Base-by-base conservation (phyloP, 2,888 invertebrate species). In the Catonia carolina region DNA sequence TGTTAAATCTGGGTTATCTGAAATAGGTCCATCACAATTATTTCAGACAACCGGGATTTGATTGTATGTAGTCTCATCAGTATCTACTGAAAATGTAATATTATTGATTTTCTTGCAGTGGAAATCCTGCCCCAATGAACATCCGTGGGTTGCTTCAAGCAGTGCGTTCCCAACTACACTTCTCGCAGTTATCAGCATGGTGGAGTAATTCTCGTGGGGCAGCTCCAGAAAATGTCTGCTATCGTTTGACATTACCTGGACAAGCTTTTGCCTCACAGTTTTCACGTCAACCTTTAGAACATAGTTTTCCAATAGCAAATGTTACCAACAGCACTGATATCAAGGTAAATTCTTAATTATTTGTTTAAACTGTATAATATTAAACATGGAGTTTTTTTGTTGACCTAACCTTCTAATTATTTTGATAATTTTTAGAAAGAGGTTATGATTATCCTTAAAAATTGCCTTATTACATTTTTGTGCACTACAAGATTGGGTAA, bases 171-270 rank as follows among this genome's bases (percentile, higher is more conserved):
- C 93, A 94, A 73, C 80, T 97, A 59, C 93, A 95, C 76, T 97
- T 97, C 77, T 97, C 96, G 4, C 96, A 97, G 78, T 83, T 97
- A 64, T 89, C 93, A 51, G 93, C 96, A 55, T 97, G 96, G 96
- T 81, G 86, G 67, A 74, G 73, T 58, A 69, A 73, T 50, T 70
- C 72, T 48, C 70, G 68, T 64, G 75, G 67, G 27, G 49, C 66
- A 63, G 72, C 65, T 66, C 76, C 68, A 56, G 64, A 61, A 61
- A 79, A 78, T 72, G 76, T 85, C 62, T 78, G 81, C 63, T 87
- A 84, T 77, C 81, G 83, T 75, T 75, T 85, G 53, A 80, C 80
- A 62, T 81, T 83, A 63, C 85, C 83, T 2, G 84, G 81, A 12
- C 84, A 83, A 68, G 80, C 78, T 69, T 84, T 77, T 69, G 74